phyloP scores from a whole-genome alignment of 2,888 invertebrate genomes.

The Drosophila pseudotalamancana region DNA sequence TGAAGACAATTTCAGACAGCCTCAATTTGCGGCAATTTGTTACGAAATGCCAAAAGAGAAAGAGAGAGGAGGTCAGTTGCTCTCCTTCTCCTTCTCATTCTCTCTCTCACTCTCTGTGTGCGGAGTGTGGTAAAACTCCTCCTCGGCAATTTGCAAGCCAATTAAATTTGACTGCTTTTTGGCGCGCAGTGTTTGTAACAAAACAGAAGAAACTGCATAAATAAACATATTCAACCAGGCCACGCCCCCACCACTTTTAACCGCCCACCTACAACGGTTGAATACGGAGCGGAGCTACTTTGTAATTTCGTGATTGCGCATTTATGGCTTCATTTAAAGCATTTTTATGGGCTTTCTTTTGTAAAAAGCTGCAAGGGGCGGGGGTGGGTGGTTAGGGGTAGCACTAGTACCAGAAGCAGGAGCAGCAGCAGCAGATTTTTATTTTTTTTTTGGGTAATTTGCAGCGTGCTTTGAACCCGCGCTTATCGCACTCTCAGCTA shows the following conservation, averaged over 20 bases:
- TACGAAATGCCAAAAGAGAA: constrained; percentile 53
- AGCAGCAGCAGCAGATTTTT: constrained; percentile 22
- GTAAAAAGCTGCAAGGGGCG: constrained; percentile 1
- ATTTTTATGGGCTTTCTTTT: constrained; percentile 69
- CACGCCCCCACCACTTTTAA: constrained; percentile 22
- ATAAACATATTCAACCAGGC: constrained; percentile 64
- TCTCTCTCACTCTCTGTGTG: background rate
- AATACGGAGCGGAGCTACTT: too few species aligned
- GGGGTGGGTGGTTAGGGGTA: background rate
- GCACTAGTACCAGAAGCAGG: too few species aligned
- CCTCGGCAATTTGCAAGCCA: constrained; percentile 72
- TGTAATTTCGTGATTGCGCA: constrained; percentile 81
- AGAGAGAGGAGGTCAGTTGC: background rate
- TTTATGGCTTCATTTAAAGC: constrained; percentile 78
- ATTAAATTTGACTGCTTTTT: constrained; percentile 71
- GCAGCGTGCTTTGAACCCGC: constrained; percentile 68
- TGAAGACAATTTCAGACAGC: constrained; percentile 40
- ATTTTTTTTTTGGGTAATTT: constrained; percentile 64
- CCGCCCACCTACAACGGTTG: too few species aligned
- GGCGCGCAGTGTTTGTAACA: constrained; percentile 52
- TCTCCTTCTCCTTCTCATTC: background rate
- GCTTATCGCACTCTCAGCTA: constrained; percentile 58
- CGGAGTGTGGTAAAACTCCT: constrained; percentile 10
- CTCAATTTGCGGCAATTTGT: constrained; percentile 68
- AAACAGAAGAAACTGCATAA: constrained; percentile 64